Base-by-base conservation (phyloP, 1,140 invertebrate genomes). In the Neodiprion fabricii region DNA sequence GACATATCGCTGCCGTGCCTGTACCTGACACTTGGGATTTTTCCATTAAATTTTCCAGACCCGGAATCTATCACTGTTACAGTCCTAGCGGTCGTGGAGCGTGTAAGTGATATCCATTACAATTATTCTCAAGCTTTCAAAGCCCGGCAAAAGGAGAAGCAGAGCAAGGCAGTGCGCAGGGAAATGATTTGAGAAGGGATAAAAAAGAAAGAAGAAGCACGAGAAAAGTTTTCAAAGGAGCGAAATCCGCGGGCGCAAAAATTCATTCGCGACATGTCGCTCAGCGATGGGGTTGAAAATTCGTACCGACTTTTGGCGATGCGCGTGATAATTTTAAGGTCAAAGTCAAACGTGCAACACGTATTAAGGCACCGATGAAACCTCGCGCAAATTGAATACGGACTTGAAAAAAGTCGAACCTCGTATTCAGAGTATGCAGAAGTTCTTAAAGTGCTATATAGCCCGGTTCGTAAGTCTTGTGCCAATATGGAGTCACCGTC, bases 21-120 rank as follows among this genome's bases (percentile, higher is more conserved):
- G 87, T 81, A 77, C 81, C 80, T 87, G 87, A 88, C 86, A 87
- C 85, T 82, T 81, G 79, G 85, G 86, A 87, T 85, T 87, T 88
- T 88, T 87, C 87, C 85, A 88, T 88, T 88, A 88, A 87, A 87
- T 87, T 86, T 87, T 83, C 82, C 77, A 82, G 82, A 86, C 85
- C 83, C 79, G 83, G 76, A 87, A 88, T 88, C 85, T 87, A 88
- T 88, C 86, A 87, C 85, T 80, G 80, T 71, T 71, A 71, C 70
- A 47, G 17, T 17, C 40, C 40, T 47, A 23, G 67, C 21, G 17
- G 67, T 23, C 21, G 40, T 23, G 67, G 67, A 69, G 67, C 67
- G 67, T 23, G 67, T 79, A 80, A 83, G 81, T 82, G 83, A 85
- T 85, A 85, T 79, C 84, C 82, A 85, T 86, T 85, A 85, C 83